These are phyloP conservation scores for Dicerorhinus sumatrensis DNA, from an alignment of 2,113 vertebrate species.

Conservation along the genomic window DNA sequence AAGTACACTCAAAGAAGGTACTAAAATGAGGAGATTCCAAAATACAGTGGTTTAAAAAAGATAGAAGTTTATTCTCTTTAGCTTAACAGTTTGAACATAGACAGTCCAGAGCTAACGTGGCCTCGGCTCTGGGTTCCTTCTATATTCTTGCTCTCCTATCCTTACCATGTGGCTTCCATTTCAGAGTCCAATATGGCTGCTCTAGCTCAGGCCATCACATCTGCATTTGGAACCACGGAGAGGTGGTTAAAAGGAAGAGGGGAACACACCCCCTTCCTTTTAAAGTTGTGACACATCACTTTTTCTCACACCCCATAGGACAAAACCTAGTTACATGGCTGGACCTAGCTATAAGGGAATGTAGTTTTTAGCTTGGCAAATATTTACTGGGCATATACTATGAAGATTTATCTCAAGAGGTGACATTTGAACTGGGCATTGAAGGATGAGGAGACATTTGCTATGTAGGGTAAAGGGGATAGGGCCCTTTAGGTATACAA, in stretches of 20 bases:
- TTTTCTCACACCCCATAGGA: neutral
- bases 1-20: neutral
- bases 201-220: neutral
- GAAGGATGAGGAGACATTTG: neutral
- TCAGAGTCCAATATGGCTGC: neutral
- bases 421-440: neutral
- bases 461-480: neutral
- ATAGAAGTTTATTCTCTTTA: neutral
- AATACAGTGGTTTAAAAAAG: neutral
- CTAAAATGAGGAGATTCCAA: neutral
- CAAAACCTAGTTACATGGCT: neutral
- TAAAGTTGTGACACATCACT: neutral
- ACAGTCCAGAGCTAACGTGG: neutral
- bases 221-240: neutral
- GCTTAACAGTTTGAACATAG: neutral
- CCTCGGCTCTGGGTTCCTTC: neutral
- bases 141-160: neutral
- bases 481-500: neutral
- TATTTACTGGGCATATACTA: neutral
- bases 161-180: neutral
- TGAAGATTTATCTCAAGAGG: slow-evolving; percentile 29
- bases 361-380: neutral
- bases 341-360: neutral
- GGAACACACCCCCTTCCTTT: neutral
- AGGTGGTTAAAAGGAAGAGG: neutral